A percentile compares a stretch with the other conserved stretches of the same genome.
Evolutionary conservation across 2,888 invertebrate species (phyloP).

Genomic region (Panzeria rudis): DNA sequence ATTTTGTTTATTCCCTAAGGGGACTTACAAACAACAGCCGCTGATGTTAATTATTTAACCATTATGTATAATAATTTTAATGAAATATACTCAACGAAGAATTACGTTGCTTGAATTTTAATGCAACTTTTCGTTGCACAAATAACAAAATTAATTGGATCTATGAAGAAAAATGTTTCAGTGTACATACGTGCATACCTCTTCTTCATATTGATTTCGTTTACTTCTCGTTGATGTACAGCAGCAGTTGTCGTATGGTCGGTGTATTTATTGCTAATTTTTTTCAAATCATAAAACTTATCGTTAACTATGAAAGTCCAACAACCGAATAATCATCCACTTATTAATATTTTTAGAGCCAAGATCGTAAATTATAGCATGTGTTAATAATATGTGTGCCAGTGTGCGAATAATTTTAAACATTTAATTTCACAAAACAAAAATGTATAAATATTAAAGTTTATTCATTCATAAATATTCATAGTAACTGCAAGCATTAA

Average conservation of each 20-base stretch:
- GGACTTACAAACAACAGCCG: not conserved
- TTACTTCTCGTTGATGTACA: not conserved
- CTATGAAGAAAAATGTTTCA: too few species aligned
- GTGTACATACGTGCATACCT: too few species aligned
- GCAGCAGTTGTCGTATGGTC: not conserved
- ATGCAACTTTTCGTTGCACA: too few species aligned
- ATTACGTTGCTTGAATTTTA: too few species aligned
- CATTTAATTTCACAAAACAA: constrained; percentile 7
- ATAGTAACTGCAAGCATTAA: constrained; percentile 5
- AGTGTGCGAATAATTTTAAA: constrained; percentile 9
- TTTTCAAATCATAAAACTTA: not conserved
- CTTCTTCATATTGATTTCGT: too few species aligned
- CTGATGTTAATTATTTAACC: too few species aligned
- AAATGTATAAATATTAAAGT: not conserved
- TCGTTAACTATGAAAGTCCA: constrained; percentile 30
- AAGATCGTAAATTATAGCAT: not conserved
- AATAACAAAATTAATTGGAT: too few species aligned
- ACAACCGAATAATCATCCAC: constrained; percentile 7
- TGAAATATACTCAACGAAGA: too few species aligned
- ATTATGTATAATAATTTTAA: too few species aligned
- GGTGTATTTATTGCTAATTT: not conserved
- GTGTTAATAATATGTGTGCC: not conserved
- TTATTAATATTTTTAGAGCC: not conserved
- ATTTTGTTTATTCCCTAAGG: not conserved
- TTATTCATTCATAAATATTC: constrained; percentile 35